phyloP scores from a whole-genome alignment of 2,888 invertebrate species.

The Lithophane semibrunnea region DNA sequence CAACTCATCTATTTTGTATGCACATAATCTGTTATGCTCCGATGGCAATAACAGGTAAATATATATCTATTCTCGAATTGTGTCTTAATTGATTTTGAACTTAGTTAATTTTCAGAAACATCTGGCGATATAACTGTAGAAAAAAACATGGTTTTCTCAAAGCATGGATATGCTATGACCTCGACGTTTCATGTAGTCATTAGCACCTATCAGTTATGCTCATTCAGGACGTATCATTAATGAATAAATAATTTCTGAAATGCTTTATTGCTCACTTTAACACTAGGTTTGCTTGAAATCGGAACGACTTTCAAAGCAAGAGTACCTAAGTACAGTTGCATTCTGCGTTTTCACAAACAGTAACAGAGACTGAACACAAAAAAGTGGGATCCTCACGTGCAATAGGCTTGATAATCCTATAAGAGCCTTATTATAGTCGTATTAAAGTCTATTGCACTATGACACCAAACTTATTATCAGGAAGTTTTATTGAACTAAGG shows the following conservation, averaged over 20 bases:
- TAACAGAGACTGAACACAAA: background rate
- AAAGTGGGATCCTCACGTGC: background rate
- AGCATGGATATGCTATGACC: background rate
- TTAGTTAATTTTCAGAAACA: conserved; percentile 17
- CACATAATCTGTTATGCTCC: conserved; percentile 56
- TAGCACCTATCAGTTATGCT: background rate
- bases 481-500: background rate
- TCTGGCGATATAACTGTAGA: background rate
- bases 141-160: background rate
- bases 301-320: background rate
- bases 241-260: background rate
- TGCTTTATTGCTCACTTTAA: background rate
- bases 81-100: conserved; percentile 46
- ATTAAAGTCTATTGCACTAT: background rate
- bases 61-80: conserved; percentile 36
- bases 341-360: background rate
- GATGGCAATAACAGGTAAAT: conserved; percentile 49
- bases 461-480: background rate
- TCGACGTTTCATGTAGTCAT: background rate
- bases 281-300: background rate
- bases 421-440: background rate
- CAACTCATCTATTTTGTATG: conserved; percentile 47
- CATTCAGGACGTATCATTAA: background rate
- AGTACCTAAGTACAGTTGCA: background rate
- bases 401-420: background rate